A percentile compares a stretch with the other conserved stretches of the same genome.
These are phyloP conservation scores for Brachyhypopomus occidentalis DNA, from an alignment of 2,113 vertebrate species.

Conservation along the genomic window DNA sequence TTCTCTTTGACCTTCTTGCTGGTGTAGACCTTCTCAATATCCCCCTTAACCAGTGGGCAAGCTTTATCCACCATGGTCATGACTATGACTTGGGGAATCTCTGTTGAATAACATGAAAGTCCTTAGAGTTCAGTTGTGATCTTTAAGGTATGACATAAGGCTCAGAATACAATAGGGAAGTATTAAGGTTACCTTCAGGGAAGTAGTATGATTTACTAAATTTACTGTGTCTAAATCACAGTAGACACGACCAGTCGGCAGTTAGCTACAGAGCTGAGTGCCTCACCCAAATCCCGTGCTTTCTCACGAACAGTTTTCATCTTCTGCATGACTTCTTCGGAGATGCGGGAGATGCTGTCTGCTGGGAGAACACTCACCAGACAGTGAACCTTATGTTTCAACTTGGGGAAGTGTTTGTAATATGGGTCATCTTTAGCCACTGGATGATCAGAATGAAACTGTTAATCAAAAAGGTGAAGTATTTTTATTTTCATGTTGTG, in stretches of 20 bases:
- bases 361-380: conserved; percentile 43
- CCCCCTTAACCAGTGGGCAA: not conserved
- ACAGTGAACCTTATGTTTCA: conserved; percentile 37
- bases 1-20: conserved; percentile 24
- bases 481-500: no score
- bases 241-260: no score
- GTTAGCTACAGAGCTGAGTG: not conserved
- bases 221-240: no score
- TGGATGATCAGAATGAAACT: no score
- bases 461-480: no score
- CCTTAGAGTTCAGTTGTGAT: not conserved
- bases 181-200: no score
- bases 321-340: not conserved
- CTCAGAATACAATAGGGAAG: no score
- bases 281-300: conserved; percentile 25
- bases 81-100: conserved; percentile 25
- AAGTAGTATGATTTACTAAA: no score
- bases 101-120: not conserved
- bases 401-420: not conserved
- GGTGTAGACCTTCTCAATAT: not conserved
- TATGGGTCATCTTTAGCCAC: no score
- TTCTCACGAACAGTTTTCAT: conserved; percentile 18
- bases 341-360: not conserved
- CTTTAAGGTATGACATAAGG: not conserved
- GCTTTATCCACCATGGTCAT: conserved; percentile 23